Evolutionary conservation across 2,888 invertebrate species (phyloP).

Genomic region (Linhomoeus sp.): DNA sequence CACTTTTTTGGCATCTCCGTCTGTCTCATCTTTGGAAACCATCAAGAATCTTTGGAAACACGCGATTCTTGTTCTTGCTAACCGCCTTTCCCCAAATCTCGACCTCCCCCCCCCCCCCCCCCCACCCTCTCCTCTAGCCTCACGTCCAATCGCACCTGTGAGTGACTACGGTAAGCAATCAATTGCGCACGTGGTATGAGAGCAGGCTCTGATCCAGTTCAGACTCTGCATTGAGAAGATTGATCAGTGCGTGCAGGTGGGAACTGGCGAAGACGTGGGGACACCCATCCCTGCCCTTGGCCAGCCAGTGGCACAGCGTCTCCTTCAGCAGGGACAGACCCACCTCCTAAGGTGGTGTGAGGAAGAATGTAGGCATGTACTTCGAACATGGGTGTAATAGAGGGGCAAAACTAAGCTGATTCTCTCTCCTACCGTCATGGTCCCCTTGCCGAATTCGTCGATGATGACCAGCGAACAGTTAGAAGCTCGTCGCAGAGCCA

Average conservation of each 20-base stretch:
- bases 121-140: too few species aligned
- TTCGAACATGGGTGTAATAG: not conserved
- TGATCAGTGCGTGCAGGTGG: slow-evolving; percentile 48
- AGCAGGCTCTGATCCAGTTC: not conserved
- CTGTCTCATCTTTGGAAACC: not conserved
- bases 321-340: slow-evolving; percentile 52
- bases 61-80: too few species aligned
- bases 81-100: too few species aligned
- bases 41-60: too few species aligned
- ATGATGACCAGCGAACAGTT: slow-evolving; percentile 51
- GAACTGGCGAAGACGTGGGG: slow-evolving; percentile 59
- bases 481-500: slow-evolving; percentile 46
- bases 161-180: too few species aligned
- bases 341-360: slow-evolving; percentile 49
- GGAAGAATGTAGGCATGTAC: too few species aligned
- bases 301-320: slow-evolving; percentile 46
- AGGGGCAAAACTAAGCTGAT: not conserved
- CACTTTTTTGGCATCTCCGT: not conserved
- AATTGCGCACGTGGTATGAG: too few species aligned
- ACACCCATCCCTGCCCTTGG: slow-evolving; percentile 34
- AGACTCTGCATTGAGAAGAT: slow-evolving; percentile 34
- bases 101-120: too few species aligned
- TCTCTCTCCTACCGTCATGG: slow-evolving; percentile 32
- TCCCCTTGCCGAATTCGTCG: slow-evolving; percentile 77
- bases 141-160: too few species aligned